Conservation (phyloP, 64 coral and sea anemone species). For the Stylophora pistillata region DNA sequence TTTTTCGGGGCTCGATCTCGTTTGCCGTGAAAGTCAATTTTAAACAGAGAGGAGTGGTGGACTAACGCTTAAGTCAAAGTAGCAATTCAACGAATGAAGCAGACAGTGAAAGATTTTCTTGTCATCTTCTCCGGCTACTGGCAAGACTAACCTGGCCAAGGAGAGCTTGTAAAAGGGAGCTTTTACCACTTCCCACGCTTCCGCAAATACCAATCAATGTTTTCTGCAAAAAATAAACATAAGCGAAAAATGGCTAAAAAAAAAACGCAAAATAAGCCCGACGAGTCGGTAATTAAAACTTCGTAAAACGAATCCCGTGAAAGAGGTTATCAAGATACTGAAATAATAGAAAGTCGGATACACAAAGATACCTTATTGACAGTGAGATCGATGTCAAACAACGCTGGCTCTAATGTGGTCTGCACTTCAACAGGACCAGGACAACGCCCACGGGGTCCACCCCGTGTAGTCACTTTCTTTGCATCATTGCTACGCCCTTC, state of each 20-base stretch:
- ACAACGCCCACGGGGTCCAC: constrained; percentile 29
- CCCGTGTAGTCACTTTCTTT: neutral
- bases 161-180: constrained; percentile 76
- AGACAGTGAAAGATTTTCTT: too few species aligned
- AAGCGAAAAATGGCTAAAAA: neutral
- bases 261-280: neutral
- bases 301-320: neutral
- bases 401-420: constrained; percentile 56
- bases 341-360: neutral
- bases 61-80: too few species aligned
- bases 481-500: neutral
- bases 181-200: constrained; percentile 93
- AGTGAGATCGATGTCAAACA: constrained; percentile 85
- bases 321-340: neutral
- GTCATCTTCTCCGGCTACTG: too few species aligned
- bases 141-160: constrained; percentile 71
- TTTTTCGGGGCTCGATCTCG: too few species aligned
- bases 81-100: too few species aligned
- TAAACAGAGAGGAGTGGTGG: too few species aligned
- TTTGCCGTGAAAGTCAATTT: too few species aligned
- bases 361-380: constrained; percentile 66
- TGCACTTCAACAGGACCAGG: constrained; percentile 62
- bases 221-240: constrained; percentile 31
- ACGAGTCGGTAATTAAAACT: too few species aligned
- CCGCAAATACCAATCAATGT: constrained; percentile 85